These are phyloP conservation scores for Phalacrocorax aristotelis DNA, from an alignment of 2,113 vertebrate species.

Conservation along the genomic window DNA sequence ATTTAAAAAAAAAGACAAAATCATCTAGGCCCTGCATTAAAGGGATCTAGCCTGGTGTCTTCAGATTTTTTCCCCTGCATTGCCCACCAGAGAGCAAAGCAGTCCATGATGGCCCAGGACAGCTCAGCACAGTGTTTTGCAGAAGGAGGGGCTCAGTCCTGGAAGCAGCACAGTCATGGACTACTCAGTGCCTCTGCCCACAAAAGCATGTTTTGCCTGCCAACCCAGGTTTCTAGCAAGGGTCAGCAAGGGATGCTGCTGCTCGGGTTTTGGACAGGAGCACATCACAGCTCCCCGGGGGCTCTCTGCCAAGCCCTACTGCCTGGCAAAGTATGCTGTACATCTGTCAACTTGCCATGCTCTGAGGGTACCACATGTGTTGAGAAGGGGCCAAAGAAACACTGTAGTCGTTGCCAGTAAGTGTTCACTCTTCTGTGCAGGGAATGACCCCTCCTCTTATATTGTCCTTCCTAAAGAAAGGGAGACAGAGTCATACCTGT, in stretches of 20 bases:
- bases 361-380: accelerated
- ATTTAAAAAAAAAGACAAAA: not conserved
- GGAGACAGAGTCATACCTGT: not conserved
- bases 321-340: not conserved
- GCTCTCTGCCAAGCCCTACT: not conserved
- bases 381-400: not conserved
- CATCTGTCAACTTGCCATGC: not conserved
- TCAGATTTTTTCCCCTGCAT: not conserved
- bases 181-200: accelerated
- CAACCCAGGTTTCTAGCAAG: not conserved
- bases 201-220: not conserved
- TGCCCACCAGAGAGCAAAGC: not conserved
- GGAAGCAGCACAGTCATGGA: not conserved
- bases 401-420: not conserved
- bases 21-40: not conserved
- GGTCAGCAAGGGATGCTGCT: not conserved
- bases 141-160: not conserved
- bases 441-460: not conserved
- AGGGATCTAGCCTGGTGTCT: not conserved
- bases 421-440: not conserved
- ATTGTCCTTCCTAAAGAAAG: not conserved
- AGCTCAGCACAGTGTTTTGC: not conserved
- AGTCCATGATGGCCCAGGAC: too few relatives aligned
- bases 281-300: not conserved
- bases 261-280: not conserved